These are phyloP conservation scores for Chelonus formosanus DNA, from an alignment of 2,888 invertebrate species.

Conservation along the genomic window DNA sequence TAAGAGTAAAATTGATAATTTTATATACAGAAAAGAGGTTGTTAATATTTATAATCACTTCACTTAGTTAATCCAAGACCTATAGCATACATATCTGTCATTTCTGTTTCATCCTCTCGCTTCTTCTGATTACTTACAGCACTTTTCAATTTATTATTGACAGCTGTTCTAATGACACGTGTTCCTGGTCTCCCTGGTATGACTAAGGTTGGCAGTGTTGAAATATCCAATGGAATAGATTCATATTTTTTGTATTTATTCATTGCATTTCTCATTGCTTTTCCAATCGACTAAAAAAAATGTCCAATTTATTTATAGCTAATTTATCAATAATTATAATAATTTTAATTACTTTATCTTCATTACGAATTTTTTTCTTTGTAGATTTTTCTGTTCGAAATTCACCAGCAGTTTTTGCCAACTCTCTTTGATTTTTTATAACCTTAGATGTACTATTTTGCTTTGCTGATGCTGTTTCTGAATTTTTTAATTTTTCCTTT, in stretches of 20 bases:
- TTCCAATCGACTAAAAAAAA: constrained; percentile 48
- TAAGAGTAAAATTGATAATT: no score
- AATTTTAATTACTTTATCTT: constrained; percentile 46
- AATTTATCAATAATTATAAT: background rate
- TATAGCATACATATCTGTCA: constrained; percentile 56
- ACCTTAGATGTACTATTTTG: constrained; percentile 49
- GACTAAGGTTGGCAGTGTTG: constrained; percentile 41
- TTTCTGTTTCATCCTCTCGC: constrained; percentile 43
- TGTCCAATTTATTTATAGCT: background rate
- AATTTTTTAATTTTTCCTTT: constrained; percentile 19
- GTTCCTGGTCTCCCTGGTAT: constrained; percentile 35
- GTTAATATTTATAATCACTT: constrained; percentile 1
- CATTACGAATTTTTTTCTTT: constrained; percentile 36
- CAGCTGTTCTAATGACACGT: constrained; percentile 35
- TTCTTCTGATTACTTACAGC: constrained; percentile 46
- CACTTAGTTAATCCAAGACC: constrained; percentile 52
- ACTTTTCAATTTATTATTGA: constrained; percentile 42
- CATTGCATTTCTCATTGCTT: constrained; percentile 51
- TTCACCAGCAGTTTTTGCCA: constrained; percentile 37
- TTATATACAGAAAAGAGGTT: no score
- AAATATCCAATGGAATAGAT: constrained; percentile 38
- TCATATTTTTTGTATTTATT: constrained; percentile 53
- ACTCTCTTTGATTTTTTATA: constrained; percentile 50
- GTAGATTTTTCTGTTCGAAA: constrained; percentile 37
- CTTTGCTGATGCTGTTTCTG: constrained; percentile 37